phyloP scores from a whole-genome alignment of 2,888 invertebrate species.

The Mechanitis mazaeus region DNA sequence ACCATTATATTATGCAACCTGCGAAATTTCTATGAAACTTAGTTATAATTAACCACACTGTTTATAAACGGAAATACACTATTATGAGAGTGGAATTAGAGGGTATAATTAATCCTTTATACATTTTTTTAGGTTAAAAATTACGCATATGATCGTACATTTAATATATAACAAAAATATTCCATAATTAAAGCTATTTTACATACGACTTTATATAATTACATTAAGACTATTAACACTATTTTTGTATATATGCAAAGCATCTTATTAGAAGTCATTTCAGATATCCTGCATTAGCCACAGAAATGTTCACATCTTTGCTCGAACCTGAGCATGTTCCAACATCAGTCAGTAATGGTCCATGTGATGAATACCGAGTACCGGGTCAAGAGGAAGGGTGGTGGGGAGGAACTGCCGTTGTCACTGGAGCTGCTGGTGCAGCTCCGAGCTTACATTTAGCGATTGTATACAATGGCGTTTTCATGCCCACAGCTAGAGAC shows the following conservation, averaged over 20 bases:
- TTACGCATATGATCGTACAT: too few relatives aligned
- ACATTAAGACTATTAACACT: slow-evolving; percentile 24
- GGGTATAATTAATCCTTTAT: too few relatives aligned
- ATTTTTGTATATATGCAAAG: too few relatives aligned
- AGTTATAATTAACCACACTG: slow-evolving; percentile 36
- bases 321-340: slow-evolving; percentile 82
- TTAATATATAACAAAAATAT: too few relatives aligned
- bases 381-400: slow-evolving; percentile 78
- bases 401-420: slow-evolving; percentile 93
- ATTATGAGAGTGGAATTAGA: too few relatives aligned
- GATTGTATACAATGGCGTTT: slow-evolving; percentile 88
- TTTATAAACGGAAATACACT: slow-evolving; percentile 59
- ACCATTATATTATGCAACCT: too few relatives aligned
- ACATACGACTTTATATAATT: too few relatives aligned
- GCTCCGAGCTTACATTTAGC: slow-evolving; percentile 89
- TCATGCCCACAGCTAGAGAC: slow-evolving; percentile 79
- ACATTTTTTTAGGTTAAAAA: too few relatives aligned
- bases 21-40: too few relatives aligned
- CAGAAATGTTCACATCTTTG: slow-evolving; percentile 88
- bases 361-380: slow-evolving; percentile 71
- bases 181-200: too few relatives aligned
- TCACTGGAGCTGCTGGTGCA: slow-evolving; percentile 87
- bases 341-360: slow-evolving; percentile 74
- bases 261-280: slow-evolving; percentile 12
- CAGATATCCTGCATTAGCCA: slow-evolving; percentile 83